These are phyloP conservation scores for Eustalomyia histrio DNA, from an alignment of 2,888 invertebrate genomes.

Conservation along the genomic window DNA sequence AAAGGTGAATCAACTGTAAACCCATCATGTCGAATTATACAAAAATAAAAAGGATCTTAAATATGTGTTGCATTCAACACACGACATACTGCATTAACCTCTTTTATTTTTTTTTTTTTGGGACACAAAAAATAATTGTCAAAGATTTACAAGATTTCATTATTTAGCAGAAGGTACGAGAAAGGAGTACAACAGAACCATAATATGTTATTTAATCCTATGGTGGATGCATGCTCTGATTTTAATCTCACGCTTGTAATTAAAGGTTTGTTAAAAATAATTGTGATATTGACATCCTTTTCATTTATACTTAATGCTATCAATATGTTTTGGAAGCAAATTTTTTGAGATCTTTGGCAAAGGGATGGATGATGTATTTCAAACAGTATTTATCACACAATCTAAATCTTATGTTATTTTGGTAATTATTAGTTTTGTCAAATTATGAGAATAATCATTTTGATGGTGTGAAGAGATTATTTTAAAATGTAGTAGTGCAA, in stretches of 20 bases:
- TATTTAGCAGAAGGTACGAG: neutral
- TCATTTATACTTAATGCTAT: neutral
- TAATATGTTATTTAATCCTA: conserved; percentile 16
- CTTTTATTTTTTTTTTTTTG: neutral
- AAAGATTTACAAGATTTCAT: neutral
- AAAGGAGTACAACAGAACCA: neutral
- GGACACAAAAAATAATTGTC: conserved; percentile 5
- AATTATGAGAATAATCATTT: neutral
- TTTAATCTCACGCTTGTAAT: conserved; percentile 73
- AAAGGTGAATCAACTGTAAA: conserved; percentile 27
- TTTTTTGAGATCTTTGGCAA: too few species aligned
- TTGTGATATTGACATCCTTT: conserved; percentile 19
- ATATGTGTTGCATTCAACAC: conserved; percentile 19
- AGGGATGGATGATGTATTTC: neutral
- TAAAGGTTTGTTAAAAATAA: conserved; percentile 51
- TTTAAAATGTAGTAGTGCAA: too few species aligned
- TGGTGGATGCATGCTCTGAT: conserved; percentile 59
- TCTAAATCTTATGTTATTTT: neutral
- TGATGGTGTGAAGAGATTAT: too few species aligned
- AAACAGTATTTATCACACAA: neutral
- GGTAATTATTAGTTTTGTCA: neutral
- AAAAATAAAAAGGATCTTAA: conserved; percentile 3
- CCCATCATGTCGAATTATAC: neutral
- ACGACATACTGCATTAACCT: conserved; percentile 22
- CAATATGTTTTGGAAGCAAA: neutral